Base-by-base conservation (phyloP, 2,888 invertebrate species). In the Caenorhabditis sp. region DNA sequence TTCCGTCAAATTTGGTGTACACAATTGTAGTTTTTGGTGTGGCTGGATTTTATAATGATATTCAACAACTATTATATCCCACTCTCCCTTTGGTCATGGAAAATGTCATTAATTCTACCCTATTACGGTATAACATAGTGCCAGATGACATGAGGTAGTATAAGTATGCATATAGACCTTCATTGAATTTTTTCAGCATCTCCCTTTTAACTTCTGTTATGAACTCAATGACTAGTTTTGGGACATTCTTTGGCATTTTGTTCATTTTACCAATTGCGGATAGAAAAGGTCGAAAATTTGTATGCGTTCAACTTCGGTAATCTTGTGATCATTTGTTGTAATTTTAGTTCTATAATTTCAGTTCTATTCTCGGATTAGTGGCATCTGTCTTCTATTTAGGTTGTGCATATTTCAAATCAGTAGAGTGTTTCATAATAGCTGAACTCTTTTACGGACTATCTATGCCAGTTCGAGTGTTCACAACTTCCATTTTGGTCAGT, bases 361-460 rank as follows among this genome's bases (percentile, higher is more conserved):
- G 56, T 23, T 56, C 25, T 3, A 23, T 23, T 26, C 1, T 4
- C 4, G 25, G 56, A 3, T 23, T 56, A 2, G 2, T 25, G 7
- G 25, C 25, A 3, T 25, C 56, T 23, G 8, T 56, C 14, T 56
- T 56, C 21, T 70, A 72, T 8, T 23, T 79, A 1, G 21, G 59
- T 0, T 53, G 76, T 1, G 76, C 74, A 12, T n/a, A 71, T 10
- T 54, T 66, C 7, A 57, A 66, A 36, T 68, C 79, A 1, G 56
- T 71, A 0, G 79, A 79, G 53, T 26, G 76, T 1, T 79, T 71
- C 50, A 56, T 79, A 12, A 38, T 79, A 26, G 71, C 67, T 17
- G 71, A 76, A 31, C 21, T 70, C 7, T 14, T 67, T 17, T 59
- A 56, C 20, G 72, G 73, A 2, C 10, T 38, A 0, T 54, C 61